Conservation (phyloP, 2,888 invertebrate genomes). For the Enoplolaimus lenunculus region DNA sequence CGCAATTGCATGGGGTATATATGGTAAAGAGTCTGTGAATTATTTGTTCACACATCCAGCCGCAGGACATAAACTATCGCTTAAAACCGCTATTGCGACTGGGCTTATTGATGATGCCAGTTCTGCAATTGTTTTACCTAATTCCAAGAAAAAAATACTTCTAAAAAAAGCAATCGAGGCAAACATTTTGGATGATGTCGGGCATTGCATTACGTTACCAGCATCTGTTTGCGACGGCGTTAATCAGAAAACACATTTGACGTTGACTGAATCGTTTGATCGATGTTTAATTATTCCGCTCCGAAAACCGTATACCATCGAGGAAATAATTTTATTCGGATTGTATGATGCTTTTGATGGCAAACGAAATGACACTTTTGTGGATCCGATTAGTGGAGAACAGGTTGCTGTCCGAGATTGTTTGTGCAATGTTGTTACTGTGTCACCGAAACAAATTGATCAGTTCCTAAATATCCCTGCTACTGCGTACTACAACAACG, state of each 20-base stretch:
- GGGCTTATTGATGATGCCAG: constrained; percentile 49
- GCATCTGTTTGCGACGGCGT: no score
- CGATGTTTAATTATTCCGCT: background rate
- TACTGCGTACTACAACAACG: background rate
- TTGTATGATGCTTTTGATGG: background rate
- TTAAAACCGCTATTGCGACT: constrained; percentile 58
- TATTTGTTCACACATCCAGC: constrained; percentile 49
- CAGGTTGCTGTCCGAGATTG: no score
- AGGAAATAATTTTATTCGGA: background rate
- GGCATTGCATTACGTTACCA: background rate
- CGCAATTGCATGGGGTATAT: background rate
- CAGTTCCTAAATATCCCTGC: no score
- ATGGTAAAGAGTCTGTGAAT: no score
- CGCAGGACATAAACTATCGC: constrained; percentile 56
- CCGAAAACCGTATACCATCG: background rate
- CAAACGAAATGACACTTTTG: background rate
- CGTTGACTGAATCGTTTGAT: background rate
- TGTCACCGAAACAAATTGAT: no score
- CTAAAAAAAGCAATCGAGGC: background rate
- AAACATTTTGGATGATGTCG: background rate
- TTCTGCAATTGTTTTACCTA: background rate
- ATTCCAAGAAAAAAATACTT: no score
- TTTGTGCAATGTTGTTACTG: no score
- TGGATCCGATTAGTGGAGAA: no score
- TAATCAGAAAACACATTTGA: no score